Evolutionary conservation across 23 tunicate genomes (phyloP).

Genomic region (Phallusia fumigata): DNA sequence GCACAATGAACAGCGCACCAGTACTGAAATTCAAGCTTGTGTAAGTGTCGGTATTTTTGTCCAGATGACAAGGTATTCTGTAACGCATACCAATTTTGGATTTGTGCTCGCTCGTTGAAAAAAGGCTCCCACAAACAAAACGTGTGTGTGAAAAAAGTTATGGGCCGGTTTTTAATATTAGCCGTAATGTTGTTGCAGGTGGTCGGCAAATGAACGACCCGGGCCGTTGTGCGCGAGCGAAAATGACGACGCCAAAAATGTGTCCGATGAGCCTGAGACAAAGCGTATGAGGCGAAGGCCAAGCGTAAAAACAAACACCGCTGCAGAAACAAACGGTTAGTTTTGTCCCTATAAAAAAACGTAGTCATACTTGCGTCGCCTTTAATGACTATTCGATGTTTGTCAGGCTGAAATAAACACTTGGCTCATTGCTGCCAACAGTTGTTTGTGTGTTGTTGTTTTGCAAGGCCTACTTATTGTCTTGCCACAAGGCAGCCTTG

Average conservation of each 20-base stretch:
- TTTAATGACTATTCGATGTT: too few species aligned
- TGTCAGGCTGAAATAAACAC: too few species aligned
- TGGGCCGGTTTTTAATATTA: neutral
- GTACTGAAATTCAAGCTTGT: slow-evolving; percentile 34
- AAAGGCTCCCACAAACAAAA: too few species aligned
- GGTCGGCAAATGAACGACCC: slow-evolving; percentile 28
- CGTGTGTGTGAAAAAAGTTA: too few species aligned
- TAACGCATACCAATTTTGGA: too few species aligned
- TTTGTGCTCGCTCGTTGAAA: too few species aligned
- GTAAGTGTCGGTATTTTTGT: slow-evolving; percentile 9
- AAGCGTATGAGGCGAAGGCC: slow-evolving; percentile 42
- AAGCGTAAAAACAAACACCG: neutral
- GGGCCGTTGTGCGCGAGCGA: slow-evolving; percentile 25
- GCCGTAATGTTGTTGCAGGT: neutral
- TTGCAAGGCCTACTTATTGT: too few species aligned
- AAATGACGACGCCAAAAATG: neutral
- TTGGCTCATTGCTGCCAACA: too few species aligned
- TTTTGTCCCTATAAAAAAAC: neutral
- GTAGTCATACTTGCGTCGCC: too few species aligned
- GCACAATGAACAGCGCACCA: slow-evolving; percentile 60
- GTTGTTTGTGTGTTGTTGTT: too few species aligned
- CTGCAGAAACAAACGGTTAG: neutral
- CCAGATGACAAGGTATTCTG: too few species aligned
- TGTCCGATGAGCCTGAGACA: slow-evolving; percentile 45
- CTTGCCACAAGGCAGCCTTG: too few species aligned